These are phyloP conservation scores for Neofelis nebulosa DNA, from an alignment of 2,113 vertebrate genomes.

Conservation along the genomic window DNA sequence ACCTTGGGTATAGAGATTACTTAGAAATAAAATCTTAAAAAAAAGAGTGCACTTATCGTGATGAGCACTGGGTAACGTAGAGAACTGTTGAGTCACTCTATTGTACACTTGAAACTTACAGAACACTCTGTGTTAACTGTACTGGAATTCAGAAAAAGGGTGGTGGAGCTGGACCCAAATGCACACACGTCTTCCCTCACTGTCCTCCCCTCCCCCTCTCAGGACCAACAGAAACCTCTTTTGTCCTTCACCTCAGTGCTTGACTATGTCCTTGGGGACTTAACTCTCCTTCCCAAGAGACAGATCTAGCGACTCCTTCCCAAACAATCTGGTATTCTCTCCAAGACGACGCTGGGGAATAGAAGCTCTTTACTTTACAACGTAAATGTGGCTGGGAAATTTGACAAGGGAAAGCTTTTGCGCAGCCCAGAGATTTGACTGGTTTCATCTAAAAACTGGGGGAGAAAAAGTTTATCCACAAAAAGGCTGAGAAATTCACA, in stretches of 20 bases:
- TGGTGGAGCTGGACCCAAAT: accelerated
- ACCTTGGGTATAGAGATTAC: too few relatives aligned
- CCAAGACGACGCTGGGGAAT: background rate
- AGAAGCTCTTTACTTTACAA: background rate
- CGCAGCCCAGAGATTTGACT: background rate
- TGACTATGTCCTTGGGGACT: background rate
- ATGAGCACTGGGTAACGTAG: background rate
- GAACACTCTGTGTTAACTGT: background rate
- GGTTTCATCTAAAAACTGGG: background rate
- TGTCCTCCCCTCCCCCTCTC: background rate
- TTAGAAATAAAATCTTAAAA: too few relatives aligned
- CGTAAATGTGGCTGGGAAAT: background rate
- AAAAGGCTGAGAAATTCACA: background rate
- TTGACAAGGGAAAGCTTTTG: background rate
- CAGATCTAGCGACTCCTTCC: background rate
- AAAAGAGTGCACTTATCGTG: background rate
- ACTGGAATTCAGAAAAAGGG: background rate
- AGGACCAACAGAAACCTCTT: background rate
- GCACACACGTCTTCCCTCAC: accelerated
- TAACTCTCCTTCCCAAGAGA: background rate
- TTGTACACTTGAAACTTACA: background rate
- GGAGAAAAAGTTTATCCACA: background rate
- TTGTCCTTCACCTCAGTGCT: background rate
- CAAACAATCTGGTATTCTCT: background rate
- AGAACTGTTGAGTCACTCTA: background rate